Evolutionary conservation across 2,113 vertebrate genomes (phyloP).

Genomic region (Chinchilla lanigera): DNA sequence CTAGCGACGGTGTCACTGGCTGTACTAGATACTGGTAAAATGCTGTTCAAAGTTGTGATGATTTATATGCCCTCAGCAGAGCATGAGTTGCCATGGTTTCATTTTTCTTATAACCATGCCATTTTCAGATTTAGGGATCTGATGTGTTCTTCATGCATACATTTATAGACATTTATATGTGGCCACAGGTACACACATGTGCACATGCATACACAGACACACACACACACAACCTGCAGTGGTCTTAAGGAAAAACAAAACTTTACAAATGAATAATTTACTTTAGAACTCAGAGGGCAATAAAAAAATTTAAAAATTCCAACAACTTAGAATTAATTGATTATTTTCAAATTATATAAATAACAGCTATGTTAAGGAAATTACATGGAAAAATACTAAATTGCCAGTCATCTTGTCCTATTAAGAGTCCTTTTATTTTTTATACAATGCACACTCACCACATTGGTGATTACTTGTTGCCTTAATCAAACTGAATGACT

Average conservation of each 20-base stretch:
- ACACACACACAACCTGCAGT: neutral
- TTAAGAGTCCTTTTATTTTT: neutral
- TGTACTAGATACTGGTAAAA: neutral
- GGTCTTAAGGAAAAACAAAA: neutral
- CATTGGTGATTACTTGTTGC: neutral
- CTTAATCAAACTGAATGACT: conserved; percentile 8
- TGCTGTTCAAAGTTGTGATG: neutral
- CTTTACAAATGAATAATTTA: neutral
- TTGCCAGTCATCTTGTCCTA: neutral
- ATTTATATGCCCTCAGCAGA: neutral
- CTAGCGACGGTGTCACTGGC: neutral
- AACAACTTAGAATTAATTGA: neutral
- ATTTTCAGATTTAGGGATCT: neutral
- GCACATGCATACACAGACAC: neutral
- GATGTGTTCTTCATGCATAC: neutral
- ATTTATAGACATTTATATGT: neutral
- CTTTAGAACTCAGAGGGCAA: neutral
- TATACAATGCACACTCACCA: neutral
- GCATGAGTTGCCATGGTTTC: neutral
- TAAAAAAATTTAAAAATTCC: neutral
- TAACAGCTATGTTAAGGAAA: conserved; percentile 21
- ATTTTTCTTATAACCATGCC: neutral
- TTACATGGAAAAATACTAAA: neutral
- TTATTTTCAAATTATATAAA: conserved; percentile 40
- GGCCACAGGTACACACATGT: neutral